Percentiles rank a stretch among this genome's conserved stretches.
These are phyloP conservation scores for Willowsia nigromaculata DNA, from an alignment of 2,888 invertebrate genomes.

Conservation along the genomic window DNA sequence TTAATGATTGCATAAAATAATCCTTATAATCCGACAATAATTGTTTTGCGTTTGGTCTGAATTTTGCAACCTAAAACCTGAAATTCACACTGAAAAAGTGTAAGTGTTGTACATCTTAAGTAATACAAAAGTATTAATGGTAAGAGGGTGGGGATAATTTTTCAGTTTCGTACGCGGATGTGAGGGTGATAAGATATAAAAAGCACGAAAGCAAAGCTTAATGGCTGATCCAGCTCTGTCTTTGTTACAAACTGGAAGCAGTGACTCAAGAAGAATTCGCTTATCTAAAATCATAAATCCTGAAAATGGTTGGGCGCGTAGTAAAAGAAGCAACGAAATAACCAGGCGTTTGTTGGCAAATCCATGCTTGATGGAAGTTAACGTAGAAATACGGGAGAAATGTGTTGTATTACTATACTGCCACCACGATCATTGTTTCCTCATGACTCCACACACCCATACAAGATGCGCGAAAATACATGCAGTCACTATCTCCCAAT, in stretches of 20 bases:
- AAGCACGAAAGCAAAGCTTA: constrained; percentile 25
- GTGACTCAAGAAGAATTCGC: constrained; percentile 53
- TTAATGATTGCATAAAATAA: too few relatives aligned
- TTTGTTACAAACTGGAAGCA: constrained; percentile 17
- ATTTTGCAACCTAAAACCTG: too few relatives aligned
- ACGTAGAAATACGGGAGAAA: neutral
- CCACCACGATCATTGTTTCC: neutral
- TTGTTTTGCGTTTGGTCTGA: too few relatives aligned
- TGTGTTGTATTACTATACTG: neutral
- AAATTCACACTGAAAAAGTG: too few relatives aligned
- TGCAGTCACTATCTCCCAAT: neutral
- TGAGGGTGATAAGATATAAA: neutral
- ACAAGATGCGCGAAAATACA: neutral
- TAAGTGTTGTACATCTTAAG: too few relatives aligned
- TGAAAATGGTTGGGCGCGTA: constrained; percentile 49
- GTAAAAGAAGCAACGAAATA: constrained; percentile 64
- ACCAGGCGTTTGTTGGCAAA: constrained; percentile 53
- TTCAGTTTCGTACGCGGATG: neutral
- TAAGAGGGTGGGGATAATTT: neutral
- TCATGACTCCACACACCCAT: neutral
- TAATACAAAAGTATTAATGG: neutral
- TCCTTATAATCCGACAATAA: too few relatives aligned
- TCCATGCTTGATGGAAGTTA: constrained; percentile 51
- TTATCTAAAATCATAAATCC: constrained; percentile 68
- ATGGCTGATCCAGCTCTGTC: constrained; percentile 11